Evolutionary conservation across 2,888 invertebrate species (phyloP).

Genomic region (Tridacna crocea): DNA sequence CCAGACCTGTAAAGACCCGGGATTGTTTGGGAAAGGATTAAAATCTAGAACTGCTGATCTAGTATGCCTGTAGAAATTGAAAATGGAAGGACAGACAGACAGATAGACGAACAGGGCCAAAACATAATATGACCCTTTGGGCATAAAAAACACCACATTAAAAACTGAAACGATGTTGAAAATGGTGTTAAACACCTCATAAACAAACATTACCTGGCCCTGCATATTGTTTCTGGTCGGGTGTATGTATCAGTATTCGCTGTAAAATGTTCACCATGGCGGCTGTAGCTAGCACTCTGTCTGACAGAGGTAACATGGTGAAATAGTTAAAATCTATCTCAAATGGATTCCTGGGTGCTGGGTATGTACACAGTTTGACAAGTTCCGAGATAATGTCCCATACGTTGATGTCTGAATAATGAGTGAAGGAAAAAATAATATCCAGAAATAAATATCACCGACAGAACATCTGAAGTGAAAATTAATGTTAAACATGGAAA

Average conservation of each 20-base stretch:
- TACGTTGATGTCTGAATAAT: slow-evolving; percentile 70
- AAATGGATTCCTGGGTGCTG: slow-evolving; percentile 78
- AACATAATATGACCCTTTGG: too few species aligned
- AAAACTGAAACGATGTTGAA: too few species aligned
- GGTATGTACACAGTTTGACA: slow-evolving; percentile 78
- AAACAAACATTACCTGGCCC: slow-evolving; percentile 69
- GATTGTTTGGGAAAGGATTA: too few species aligned
- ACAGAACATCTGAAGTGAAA: neutral
- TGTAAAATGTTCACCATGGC: slow-evolving; percentile 76
- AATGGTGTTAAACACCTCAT: too few species aligned
- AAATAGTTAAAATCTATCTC: slow-evolving; percentile 78
- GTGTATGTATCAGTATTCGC: slow-evolving; percentile 71
- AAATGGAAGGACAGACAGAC: too few species aligned
- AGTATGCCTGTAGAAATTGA: too few species aligned
- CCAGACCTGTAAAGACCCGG: too few species aligned
- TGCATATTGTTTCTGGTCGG: slow-evolving; percentile 73
- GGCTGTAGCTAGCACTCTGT: slow-evolving; percentile 73
- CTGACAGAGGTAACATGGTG: slow-evolving; percentile 66
- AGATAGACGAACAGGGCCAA: too few species aligned
- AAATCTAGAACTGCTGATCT: too few species aligned
- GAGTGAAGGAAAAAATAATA: neutral
- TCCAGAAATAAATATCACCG: neutral
- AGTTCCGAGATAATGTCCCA: slow-evolving; percentile 78
- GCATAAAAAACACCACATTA: too few species aligned
- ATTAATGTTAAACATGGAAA: neutral